Evolutionary conservation across 2,888 invertebrate species (phyloP), one percentile per base, ranked within the genome.

Genomic region (Xestia sexstrigata): DNA sequence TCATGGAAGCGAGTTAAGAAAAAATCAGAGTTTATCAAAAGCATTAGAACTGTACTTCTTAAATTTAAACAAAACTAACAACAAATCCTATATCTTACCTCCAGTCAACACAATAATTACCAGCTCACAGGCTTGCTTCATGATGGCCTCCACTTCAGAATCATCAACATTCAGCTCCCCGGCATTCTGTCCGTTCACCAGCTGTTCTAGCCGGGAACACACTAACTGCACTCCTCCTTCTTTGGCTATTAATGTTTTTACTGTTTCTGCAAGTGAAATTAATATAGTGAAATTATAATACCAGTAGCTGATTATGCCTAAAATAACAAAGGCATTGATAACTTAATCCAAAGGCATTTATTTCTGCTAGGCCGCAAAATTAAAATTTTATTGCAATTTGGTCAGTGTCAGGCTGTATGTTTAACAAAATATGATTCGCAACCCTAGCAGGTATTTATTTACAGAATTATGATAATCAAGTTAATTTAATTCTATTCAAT

Each of bases 121-220:
- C 55, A 99, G 97, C 93, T 99, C 99, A 90, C 99, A 99, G 39
- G 99, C 98, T 92, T 98, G 97, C 95, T 98, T 99, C 94, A 98
- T 97, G 9, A 98, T 96, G 5, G 98, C 97, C 5, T 94, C 93
- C 9, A 96, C 92, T 52, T 95, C 95, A 0, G 90, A 70, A 17
- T 95, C 94, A 2, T 93, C 93, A 91, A 95, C 88, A 95, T 97
- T 92, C 97, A 98, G 76, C 7, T 93, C 93, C 0, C 94, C 94
- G 0, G 91, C 89, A 30, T 92, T 91, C n/a, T 92, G 92, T 35
- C 84, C 85, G 2, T 86, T 82, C 72, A 95, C 86, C 58, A 96
- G 85, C 80, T 93, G 97, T 91, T 98, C 98, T 55, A 99, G 95
- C 26, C 98, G 96, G 70, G 97, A 96, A 90, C 98, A 98, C 47